phyloP scores from a whole-genome alignment of 2,888 invertebrate species.

The Sminthurinus aureus region DNA sequence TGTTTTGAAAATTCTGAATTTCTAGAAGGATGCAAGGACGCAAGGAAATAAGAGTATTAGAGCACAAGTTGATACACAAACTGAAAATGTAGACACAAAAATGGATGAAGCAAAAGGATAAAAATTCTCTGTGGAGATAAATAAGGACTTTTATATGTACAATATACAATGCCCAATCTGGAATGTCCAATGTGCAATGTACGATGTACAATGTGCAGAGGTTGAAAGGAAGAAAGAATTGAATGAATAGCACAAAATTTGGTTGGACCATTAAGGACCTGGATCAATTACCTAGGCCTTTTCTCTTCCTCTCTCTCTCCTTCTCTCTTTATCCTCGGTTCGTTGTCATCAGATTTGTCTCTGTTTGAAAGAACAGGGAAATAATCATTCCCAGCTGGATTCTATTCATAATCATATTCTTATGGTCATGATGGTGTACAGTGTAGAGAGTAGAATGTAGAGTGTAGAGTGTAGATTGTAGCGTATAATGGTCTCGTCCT shows the following conservation, averaged over 20 bases:
- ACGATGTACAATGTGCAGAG: neutral
- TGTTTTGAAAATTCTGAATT: neutral
- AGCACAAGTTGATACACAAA: neutral
- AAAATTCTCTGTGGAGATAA: no score
- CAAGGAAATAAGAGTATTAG: neutral
- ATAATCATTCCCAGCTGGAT: neutral
- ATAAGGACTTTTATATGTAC: neutral
- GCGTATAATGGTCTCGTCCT: neutral
- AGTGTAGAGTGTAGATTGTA: no score
- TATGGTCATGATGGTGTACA: constrained; percentile 13
- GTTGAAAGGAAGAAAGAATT: neutral
- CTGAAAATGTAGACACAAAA: neutral
- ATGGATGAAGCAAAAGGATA: neutral
- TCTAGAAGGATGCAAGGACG: no score
- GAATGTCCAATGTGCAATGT: neutral
- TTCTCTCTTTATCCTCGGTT: neutral
- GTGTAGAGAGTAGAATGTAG: neutral
- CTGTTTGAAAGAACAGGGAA: constrained; percentile 15
- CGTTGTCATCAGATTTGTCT: constrained; percentile 18
- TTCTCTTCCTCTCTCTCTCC: neutral
- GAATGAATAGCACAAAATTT: constrained; percentile 15
- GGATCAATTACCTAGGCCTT: constrained; percentile 20
- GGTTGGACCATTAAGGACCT: constrained; percentile 18
- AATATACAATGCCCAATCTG: neutral
- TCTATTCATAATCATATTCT: constrained; percentile 14